Conservation (phyloP, 1,140 invertebrate genomes). For the Phocides pigmalion region DNA sequence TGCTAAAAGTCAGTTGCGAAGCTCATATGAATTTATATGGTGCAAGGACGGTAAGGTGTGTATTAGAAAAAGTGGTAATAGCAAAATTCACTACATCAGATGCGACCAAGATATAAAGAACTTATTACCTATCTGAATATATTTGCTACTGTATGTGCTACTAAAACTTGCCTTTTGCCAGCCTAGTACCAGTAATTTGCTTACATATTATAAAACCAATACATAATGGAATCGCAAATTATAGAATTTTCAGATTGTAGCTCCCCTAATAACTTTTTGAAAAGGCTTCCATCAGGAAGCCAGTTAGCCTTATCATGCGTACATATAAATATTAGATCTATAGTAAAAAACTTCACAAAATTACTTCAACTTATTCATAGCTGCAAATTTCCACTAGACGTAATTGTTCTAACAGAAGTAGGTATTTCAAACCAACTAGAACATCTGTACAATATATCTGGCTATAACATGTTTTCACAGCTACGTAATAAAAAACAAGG, state of each 20-base stretch:
- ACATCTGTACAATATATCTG: conserved; percentile 42
- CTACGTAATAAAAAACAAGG: conserved; percentile 40
- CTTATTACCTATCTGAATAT: neutral
- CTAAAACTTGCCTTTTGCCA: no score
- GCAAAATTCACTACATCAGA: conserved; percentile 42
- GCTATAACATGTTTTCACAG: conserved; percentile 47
- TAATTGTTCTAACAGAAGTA: conserved; percentile 48
- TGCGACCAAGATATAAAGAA: conserved; percentile 36
- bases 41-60: conserved; percentile 47
- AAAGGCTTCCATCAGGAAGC: conserved; percentile 1
- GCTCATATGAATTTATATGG: conserved; percentile 44
- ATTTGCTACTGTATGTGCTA: neutral
- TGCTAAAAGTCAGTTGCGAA: conserved; percentile 38
- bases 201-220: no score
- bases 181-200: no score
- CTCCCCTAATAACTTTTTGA: conserved; percentile 32
- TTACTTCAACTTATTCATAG: conserved; percentile 39
- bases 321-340: conserved; percentile 45
- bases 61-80: conserved; percentile 35
- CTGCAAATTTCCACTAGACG: conserved; percentile 38
- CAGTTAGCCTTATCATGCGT: conserved; percentile 36
- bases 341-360: conserved; percentile 43
- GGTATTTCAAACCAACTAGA: conserved; percentile 40
- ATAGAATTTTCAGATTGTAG: conserved; percentile 43
- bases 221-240: conserved; percentile 20